Conservation (phyloP, 1,140 invertebrate genomes). For the silkworm (Bombyx mori) region DNA sequence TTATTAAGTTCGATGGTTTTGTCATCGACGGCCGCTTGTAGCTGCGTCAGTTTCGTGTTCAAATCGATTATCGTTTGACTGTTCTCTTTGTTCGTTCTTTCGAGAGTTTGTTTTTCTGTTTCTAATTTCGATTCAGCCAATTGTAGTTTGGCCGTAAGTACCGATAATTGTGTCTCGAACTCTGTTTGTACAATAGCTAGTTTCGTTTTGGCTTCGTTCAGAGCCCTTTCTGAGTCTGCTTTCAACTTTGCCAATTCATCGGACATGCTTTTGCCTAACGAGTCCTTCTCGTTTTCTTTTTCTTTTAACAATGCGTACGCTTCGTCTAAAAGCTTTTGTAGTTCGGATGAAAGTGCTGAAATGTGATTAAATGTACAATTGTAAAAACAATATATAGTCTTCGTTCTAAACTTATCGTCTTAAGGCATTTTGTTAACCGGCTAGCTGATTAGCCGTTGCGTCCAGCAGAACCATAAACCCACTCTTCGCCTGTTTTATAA, state of each 20-base stretch:
- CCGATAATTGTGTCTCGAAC: slow-evolving; percentile 60
- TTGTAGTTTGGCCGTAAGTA: slow-evolving; percentile 57
- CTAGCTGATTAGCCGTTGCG: too few species aligned
- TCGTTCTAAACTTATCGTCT: too few species aligned
- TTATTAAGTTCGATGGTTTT: slow-evolving; percentile 66
- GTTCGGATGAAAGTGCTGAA: slow-evolving; percentile 62
- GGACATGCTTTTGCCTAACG: slow-evolving; percentile 62
- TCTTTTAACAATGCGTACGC: slow-evolving; percentile 65
- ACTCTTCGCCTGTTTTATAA: too few species aligned
- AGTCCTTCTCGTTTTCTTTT: slow-evolving; percentile 67
- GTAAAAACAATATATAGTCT: slow-evolving; percentile 7
- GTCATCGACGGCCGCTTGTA: slow-evolving; percentile 64
- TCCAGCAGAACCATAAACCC: too few species aligned
- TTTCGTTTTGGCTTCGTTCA: slow-evolving; percentile 64
- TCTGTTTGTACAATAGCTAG: slow-evolving; percentile 62
- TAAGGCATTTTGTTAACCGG: too few species aligned
- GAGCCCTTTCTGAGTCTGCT: slow-evolving; percentile 55
- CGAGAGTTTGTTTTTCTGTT: slow-evolving; percentile 62
- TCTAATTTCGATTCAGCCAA: slow-evolving; percentile 62
- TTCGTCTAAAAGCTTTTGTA: slow-evolving; percentile 67
- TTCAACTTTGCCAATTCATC: slow-evolving; percentile 60
- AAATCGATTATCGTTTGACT: slow-evolving; percentile 59
- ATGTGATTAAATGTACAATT: slow-evolving; percentile 19
- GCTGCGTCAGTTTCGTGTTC: slow-evolving; percentile 58
- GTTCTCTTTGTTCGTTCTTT: slow-evolving; percentile 65